phyloP scores from a whole-genome alignment of 2,113 vertebrate species.

The Grallaria varia region DNA sequence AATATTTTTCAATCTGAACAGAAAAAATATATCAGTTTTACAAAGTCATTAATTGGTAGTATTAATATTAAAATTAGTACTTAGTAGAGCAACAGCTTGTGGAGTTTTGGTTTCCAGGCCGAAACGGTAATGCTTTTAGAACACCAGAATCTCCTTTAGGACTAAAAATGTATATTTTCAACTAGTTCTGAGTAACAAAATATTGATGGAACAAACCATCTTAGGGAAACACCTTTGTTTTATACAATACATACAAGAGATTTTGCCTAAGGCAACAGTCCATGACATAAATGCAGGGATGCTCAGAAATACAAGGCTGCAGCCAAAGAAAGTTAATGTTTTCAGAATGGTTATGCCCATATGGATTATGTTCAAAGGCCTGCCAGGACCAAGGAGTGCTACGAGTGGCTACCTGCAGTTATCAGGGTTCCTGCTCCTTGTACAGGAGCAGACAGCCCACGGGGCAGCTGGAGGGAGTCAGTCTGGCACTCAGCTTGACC shows the following conservation, averaged over 20 bases:
- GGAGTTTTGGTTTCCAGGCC: not conserved
- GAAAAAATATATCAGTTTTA: not conserved
- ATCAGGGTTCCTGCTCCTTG: not conserved
- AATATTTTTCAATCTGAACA: not conserved
- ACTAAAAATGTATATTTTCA: not conserved
- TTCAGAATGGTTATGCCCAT: not conserved
- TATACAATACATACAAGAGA: not conserved
- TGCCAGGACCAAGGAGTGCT: not conserved
- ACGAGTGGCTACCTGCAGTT: not conserved
- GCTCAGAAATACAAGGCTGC: not conserved
- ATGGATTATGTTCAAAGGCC: not conserved
- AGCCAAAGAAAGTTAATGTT: not conserved
- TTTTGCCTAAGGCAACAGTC: not conserved
- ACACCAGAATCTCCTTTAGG: not conserved
- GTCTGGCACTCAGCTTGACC: not conserved
- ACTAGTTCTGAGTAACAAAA: not conserved
- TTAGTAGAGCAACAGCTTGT: not conserved
- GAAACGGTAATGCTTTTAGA: not conserved
- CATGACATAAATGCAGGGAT: not conserved
- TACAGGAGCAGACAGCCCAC: accelerated
- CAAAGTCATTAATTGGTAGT: not conserved
- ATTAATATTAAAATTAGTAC: not conserved
- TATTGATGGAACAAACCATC: not conserved
- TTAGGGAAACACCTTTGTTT: not conserved
- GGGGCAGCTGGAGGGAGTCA: not conserved